Evolutionary conservation across 2,113 vertebrate genomes (phyloP), one percentile per base, ranked within the genome.

Genomic region (Dicerorhinus sumatrensis): DNA sequence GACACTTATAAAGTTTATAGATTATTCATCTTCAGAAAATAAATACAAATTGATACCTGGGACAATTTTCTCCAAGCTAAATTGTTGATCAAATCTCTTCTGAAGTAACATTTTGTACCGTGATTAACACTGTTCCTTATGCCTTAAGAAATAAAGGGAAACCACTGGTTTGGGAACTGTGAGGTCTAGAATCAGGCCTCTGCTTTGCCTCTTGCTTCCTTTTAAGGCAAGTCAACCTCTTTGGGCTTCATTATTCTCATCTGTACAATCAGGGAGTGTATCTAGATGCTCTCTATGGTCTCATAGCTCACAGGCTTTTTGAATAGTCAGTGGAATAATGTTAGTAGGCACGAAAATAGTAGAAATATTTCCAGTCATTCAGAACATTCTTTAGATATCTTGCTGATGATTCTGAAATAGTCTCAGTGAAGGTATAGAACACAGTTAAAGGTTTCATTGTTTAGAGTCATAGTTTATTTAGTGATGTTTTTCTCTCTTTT

Each of bases 1-100:
- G 27, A 92, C 23, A 62, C 13, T 75, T 95, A 39, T 23, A 76
- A 88, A 92, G 42, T 92, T 94, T 84, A 51, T 3, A 60, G 46
- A 42, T 72, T 63, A 0, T 94, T 94, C 25, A 82, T 72, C 29
- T 93, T 91, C 36, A 39, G 21, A 70, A 89, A 86, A 77, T 97
- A 86, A 93, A 73, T 89, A 70, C 54, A 63, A 85, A 79, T 31
- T 93, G 69, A 58, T 86, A 76, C 14, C 31, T 25, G 23, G 67
- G 46, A 58, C 23, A 65, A 0, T 89, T 92, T 75, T 58, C 31
- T 84, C 27, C 33, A 69, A 73, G 20, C 29, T 92, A 54, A 94
- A 96, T 62, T 60, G 76, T 46, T 77, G 25, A 42, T 77, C 0
- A 39, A 27, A 51, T 91, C 63, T 80, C 58, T 85, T 87, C 25